Evolutionary conservation across 92 coral and sea anemone genomes (phyloP), one percentile per base, ranked within the genome.

Genomic region (Porites lobata): DNA sequence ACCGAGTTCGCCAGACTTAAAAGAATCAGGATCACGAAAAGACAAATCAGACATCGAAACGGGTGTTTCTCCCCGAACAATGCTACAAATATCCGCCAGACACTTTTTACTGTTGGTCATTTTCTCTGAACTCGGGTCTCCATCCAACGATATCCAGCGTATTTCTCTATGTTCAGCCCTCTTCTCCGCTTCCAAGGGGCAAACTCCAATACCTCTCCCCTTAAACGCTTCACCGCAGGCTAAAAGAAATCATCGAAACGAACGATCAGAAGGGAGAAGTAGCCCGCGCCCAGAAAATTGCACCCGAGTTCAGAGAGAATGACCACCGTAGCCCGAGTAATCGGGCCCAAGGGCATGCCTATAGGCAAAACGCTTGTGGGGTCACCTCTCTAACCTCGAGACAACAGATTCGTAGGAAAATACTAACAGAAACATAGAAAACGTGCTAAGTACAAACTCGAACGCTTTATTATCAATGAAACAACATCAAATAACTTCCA

Each of bases 361-460:
- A 81, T 18, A 51, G 85, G 54, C 85, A 81, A 66, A 81, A 50
- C 43, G 64, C 85, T 71, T 81, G 64, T 57, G 64, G 85, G 77
- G 69, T 21, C 85, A 65, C 65, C 38, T 50, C 63, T 8, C 72
- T 50, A 32, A 50, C 43, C 85, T 21, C 65, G 64, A 72, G 24
- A 12, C 15, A 1, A 58, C 56, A 38, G 51, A 43, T 1, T 5
- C 10, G 11, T 20, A 52, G 57, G 57, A 24, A 6, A 57, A 22
- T 14, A 18, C 29, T 8, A 57, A 22, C 32, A 59, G 1, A 58
- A 6, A 77, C 7, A 32, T n/a, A 11, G 7, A 19, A 20, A n/a
- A 2, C 69, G 21, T 65, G 24, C 7, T n/a, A 15, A 65, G 21
- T 65, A 65, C 69, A 19, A 26, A 18, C 11, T 26, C 69, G 7